phyloP scores from a whole-genome alignment of 2,888 invertebrate species.

The Schizotus pectinicornis region DNA sequence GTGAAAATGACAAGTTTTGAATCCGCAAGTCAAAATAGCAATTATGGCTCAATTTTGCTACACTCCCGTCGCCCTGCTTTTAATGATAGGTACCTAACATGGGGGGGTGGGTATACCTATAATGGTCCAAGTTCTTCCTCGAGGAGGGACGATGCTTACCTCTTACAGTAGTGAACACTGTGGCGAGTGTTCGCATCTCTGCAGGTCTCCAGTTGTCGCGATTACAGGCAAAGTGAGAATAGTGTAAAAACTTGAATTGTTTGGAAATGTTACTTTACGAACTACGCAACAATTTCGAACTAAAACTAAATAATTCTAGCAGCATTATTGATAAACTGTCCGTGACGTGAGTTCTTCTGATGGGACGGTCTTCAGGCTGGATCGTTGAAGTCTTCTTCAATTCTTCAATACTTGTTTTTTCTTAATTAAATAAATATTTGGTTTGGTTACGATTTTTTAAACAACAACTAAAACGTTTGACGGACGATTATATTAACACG shows the following conservation, averaged over 20 bases:
- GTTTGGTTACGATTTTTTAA: constrained; percentile 18
- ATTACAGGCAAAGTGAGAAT: constrained; percentile 26
- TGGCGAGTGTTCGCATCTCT: too few species aligned
- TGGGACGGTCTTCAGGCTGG: background rate
- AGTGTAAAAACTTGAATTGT: constrained; percentile 21
- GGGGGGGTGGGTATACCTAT: too few species aligned
- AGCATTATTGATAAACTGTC: constrained; percentile 1
- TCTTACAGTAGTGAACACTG: constrained; percentile 10
- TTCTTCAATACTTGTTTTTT: constrained; percentile 5
- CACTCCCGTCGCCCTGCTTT: too few species aligned
- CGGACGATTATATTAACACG: constrained; percentile 43
- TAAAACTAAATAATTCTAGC: constrained; percentile 17
- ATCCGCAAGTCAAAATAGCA: too few species aligned
- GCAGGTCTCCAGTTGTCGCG: constrained; percentile 15
- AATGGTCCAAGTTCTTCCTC: too few species aligned
- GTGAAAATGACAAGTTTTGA: too few species aligned
- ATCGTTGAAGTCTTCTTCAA: constrained; percentile 5
- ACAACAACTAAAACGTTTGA: constrained; percentile 12
- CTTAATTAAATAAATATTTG: constrained; percentile 21
- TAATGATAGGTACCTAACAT: too few species aligned
- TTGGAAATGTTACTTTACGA: constrained; percentile 22
- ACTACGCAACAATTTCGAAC: constrained; percentile 14
- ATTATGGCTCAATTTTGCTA: too few species aligned
- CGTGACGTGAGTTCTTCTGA: background rate
- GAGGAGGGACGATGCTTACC: constrained; percentile 1